Percentiles rank a stretch among this genome's conserved stretches.
These are phyloP conservation scores for Oophaga pumilio DNA, from an alignment of 2,113 vertebrate genomes.

Conservation along the genomic window DNA sequence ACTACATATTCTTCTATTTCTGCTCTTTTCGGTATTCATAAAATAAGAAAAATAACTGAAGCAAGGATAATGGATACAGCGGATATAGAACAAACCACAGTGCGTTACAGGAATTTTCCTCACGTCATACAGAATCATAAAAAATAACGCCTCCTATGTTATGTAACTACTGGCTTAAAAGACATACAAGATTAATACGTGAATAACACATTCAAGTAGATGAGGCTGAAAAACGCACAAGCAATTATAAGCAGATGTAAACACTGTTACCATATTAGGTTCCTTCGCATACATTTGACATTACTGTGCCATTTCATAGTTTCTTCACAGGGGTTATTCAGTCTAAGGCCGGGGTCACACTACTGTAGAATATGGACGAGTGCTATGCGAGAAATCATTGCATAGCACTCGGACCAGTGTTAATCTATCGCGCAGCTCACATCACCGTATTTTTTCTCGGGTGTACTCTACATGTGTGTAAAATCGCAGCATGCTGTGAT, in stretches of 20 bases:
- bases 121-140: constrained; percentile 30
- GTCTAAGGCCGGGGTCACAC: too few species aligned
- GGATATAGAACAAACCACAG: constrained; percentile 23
- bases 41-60: neutral
- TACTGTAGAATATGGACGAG: too few species aligned
- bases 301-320: neutral
- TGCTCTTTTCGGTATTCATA: neutral
- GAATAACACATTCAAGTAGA: neutral
- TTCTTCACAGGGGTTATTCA: neutral
- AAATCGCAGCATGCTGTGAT: too few species aligned
- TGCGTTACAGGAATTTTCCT: constrained; percentile 33
- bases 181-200: neutral
- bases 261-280: neutral
- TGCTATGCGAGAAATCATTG: too few species aligned
- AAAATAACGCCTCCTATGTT: constrained; percentile 16
- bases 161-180: constrained; percentile 13
- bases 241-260: neutral
- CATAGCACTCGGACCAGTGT: too few species aligned
- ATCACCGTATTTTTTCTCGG: too few species aligned
- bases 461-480: too few species aligned
- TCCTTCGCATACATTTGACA: neutral
- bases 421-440: too few species aligned
- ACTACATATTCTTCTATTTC: neutral
- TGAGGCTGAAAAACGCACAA: neutral
- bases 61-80: neutral